Conservation (phyloP, 2,888 invertebrate species). For the Tanytarsus gracilentus region DNA sequence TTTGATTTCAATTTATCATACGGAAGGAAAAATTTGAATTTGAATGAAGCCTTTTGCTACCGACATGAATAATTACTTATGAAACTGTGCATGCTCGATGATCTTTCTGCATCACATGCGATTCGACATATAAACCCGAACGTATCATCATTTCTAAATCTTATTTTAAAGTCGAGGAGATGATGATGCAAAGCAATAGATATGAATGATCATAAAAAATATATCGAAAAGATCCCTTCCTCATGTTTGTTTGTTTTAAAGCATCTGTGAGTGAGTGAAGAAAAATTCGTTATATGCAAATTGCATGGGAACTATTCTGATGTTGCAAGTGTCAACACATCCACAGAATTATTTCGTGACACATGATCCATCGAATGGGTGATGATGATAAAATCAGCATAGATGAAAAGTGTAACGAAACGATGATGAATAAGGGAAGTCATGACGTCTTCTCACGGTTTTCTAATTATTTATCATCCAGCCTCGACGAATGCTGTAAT, state of each 20-base stretch:
- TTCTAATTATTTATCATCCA: no score
- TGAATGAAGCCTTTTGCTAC: no score
- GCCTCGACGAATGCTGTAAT: no score
- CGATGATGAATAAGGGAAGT: no score
- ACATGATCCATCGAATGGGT: no score
- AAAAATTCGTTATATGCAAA: constrained; percentile 32
- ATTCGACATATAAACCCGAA: not conserved
- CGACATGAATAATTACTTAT: constrained; percentile 4
- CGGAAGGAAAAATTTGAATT: not conserved
- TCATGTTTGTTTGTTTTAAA: constrained; percentile 33
- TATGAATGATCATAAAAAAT: no score
- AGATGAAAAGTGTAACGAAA: no score
- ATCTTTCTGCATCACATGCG: constrained; percentile 13
- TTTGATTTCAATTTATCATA: constrained; percentile 25
- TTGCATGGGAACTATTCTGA: constrained; percentile 13
- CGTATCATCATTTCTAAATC: no score
- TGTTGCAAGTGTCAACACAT: constrained; percentile 6
- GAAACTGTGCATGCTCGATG: not conserved
- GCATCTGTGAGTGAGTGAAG: constrained; percentile 32
- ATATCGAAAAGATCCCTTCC: not conserved
- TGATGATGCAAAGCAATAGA: no score
- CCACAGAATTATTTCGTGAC: not conserved
- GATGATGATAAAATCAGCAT: no score
- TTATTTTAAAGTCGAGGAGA: no score
- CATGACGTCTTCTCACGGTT: no score